Conservation (phyloP, 2,888 invertebrate species). For the Uropetala carovei region DNA sequence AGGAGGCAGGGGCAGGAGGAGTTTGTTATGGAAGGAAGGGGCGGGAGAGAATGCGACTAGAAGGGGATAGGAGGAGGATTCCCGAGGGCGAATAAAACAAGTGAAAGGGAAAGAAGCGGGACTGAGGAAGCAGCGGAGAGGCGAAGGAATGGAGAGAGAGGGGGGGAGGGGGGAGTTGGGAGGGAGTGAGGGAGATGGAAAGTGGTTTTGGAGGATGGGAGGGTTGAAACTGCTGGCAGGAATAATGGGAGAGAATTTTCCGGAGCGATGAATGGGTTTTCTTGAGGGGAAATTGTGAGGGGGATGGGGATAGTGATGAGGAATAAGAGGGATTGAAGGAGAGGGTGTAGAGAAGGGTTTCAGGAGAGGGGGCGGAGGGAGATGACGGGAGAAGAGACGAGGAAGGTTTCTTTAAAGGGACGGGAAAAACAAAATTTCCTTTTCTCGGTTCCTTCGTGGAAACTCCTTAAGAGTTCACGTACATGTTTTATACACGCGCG, state of each 20-base stretch:
- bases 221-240: not conserved
- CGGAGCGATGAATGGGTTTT: conserved; percentile 19
- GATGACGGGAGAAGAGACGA: too few relatives aligned
- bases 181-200: too few relatives aligned
- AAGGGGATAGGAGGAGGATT: not conserved
- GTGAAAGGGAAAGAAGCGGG: not conserved
- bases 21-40: not conserved
- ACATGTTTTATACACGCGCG: too few relatives aligned
- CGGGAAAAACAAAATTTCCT: too few relatives aligned
- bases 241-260: conserved; percentile 16
- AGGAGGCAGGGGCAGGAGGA: not conserved
- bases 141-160: too few relatives aligned
- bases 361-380: too few relatives aligned
- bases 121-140: too few relatives aligned
- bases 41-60: not conserved
- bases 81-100: not conserved
- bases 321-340: not conserved
- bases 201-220: not conserved
- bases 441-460: too few relatives aligned
- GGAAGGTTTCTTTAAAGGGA: too few relatives aligned
- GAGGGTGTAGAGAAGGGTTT: too few relatives aligned
- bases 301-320: not conserved
- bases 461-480: too few relatives aligned
- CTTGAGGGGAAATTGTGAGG: not conserved
- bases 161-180: too few relatives aligned